phyloP scores from a whole-genome alignment of 2,888 invertebrate species.

The Drosophila birchii region DNA sequence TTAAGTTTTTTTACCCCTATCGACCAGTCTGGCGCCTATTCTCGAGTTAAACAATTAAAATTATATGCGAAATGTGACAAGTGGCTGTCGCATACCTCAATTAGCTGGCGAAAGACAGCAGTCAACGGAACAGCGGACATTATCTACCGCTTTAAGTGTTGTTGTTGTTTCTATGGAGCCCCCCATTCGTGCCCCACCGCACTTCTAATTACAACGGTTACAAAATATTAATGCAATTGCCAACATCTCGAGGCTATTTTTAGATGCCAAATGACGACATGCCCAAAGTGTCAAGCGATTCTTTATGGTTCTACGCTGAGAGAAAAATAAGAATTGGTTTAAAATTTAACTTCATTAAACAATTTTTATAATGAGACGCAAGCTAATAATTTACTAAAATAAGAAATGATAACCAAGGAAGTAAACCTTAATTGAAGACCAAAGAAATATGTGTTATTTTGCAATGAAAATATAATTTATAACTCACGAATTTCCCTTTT shows the following conservation, averaged over 20 bases:
- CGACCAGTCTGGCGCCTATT: constrained; percentile 66
- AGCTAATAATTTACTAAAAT: no score
- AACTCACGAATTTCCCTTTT: no score
- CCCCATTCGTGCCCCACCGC: not conserved
- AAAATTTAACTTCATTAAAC: not conserved
- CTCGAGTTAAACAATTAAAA: constrained; percentile 73
- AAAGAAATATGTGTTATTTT: no score
- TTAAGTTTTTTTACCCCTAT: constrained; percentile 50
- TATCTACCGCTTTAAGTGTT: constrained; percentile 8
- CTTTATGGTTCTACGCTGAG: constrained; percentile 12
- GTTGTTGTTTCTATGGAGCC: not conserved
- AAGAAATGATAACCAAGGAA: no score
- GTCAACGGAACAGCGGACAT: not conserved
- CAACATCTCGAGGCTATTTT: constrained; percentile 58
- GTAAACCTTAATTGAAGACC: no score
- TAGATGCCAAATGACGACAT: constrained; percentile 70
- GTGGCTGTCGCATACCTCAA: constrained; percentile 78
- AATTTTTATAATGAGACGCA: no score
- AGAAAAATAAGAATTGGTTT: not conserved
- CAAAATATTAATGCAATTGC: constrained; percentile 55
- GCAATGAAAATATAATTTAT: no score
- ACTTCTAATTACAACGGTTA: constrained; percentile 66
- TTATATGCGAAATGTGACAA: constrained; percentile 74
- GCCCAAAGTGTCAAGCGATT: constrained; percentile 39
- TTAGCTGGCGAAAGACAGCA: constrained; percentile 61